Percentiles rank a stretch among this genome's conserved stretches.
phyloP scores from a whole-genome alignment of 1,140 invertebrate species.

The Choristoneura fumiferana region DNA sequence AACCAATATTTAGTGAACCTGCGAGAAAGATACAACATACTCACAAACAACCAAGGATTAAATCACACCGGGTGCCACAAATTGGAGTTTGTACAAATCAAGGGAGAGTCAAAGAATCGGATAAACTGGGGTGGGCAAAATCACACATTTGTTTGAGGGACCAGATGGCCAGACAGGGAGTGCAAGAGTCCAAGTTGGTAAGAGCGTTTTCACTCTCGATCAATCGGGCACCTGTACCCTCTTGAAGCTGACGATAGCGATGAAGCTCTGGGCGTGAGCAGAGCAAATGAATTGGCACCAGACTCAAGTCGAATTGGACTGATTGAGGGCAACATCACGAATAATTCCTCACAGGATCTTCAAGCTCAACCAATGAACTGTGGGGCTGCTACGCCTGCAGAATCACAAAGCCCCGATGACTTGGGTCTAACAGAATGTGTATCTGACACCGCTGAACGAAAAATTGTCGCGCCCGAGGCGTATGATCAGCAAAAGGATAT shows the following conservation, averaged over 20 bases:
- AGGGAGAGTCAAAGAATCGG: constrained; percentile 4
- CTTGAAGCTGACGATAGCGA: background rate
- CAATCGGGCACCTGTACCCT: constrained; percentile 13
- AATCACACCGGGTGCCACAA: background rate
- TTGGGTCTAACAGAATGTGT: too few relatives aligned
- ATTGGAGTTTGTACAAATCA: constrained; percentile 19
- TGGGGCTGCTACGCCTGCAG: too few relatives aligned
- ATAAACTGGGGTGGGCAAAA: constrained; percentile 17
- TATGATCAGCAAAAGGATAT: too few relatives aligned
- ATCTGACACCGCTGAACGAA: too few relatives aligned
- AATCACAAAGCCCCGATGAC: too few relatives aligned
- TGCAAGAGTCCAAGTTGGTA: constrained; percentile 7
- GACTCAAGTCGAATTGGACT: too few relatives aligned
- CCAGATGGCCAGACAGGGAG: constrained; percentile 10
- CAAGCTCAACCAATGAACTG: too few relatives aligned
- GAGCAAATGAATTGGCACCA: too few relatives aligned
- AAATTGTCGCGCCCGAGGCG: too few relatives aligned
- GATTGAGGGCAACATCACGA: too few relatives aligned
- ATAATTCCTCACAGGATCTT: too few relatives aligned
- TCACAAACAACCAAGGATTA: background rate
- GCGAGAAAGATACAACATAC: background rate
- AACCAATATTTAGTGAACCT: constrained; percentile 14
- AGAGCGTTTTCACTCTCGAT: background rate
- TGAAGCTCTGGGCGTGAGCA: too few relatives aligned
- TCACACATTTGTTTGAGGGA: background rate